phyloP scores from a whole-genome alignment of 2,113 vertebrate species.

The Ammospiza caudacuta region DNA sequence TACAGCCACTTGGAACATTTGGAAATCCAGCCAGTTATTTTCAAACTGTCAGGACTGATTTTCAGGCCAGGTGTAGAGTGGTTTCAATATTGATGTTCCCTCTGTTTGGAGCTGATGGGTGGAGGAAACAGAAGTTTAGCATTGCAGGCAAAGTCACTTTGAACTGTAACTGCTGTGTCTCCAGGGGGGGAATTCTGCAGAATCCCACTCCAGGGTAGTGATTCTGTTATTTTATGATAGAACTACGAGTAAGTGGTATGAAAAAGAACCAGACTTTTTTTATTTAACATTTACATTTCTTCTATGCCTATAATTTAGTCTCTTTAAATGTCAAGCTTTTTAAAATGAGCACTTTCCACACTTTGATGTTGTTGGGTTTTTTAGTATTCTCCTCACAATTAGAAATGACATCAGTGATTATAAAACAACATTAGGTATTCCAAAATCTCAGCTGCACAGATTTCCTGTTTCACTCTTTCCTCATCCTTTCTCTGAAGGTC shows the following conservation, averaged over 20 bases:
- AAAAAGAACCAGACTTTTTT: neutral
- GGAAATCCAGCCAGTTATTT: neutral
- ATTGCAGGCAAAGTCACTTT: slow-evolving; percentile 19
- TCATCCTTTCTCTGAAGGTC: neutral
- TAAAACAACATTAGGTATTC: neutral
- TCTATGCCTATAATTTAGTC: slow-evolving; percentile 11
- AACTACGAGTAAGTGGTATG: neutral
- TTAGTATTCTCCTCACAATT: neutral
- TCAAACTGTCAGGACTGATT: neutral
- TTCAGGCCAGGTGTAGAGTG: neutral
- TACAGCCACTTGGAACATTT: neutral
- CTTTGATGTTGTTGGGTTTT: neutral
- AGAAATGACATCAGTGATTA: neutral
- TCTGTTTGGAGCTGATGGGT: neutral
- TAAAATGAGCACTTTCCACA: neutral
- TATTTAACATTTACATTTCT: neutral
- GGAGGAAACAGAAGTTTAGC: neutral
- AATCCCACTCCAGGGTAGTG: neutral
- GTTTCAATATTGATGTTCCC: neutral
- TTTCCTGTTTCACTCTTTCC: neutral
- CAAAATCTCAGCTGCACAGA: neutral
- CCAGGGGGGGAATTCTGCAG: slow-evolving; percentile 9
- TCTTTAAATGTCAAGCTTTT: slow-evolving; percentile 15
- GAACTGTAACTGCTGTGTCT: slow-evolving; percentile 19
- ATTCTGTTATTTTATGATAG: slow-evolving; percentile 21